Conservation (phyloP, 53 echinoderm and acorn worm species). For the Holothuria leucospilota region DNA sequence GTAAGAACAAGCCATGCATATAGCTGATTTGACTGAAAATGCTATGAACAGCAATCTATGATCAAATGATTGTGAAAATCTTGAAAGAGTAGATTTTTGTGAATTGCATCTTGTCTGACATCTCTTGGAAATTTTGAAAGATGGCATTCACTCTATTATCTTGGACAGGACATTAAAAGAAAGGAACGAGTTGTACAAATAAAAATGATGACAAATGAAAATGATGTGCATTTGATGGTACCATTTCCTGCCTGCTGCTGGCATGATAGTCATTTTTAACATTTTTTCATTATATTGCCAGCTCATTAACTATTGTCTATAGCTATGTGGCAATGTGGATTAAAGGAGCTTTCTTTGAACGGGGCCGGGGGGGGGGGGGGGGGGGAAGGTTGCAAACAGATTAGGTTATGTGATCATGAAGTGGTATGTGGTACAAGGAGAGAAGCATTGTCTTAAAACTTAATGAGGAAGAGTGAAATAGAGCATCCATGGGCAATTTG, state of each 20-base stretch:
- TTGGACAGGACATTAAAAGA: no score
- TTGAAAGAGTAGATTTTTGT: no score
- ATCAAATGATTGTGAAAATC: no score
- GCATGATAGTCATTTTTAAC: background rate
- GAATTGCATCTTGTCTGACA: no score
- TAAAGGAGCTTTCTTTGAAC: background rate
- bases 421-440: constrained; percentile 3
- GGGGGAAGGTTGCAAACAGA: constrained; percentile 1
- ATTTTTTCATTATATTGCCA: background rate
- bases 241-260: background rate
- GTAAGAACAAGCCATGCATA: no score
- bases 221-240: no score
- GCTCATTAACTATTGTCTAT: background rate
- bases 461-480: background rate
- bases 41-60: no score
- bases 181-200: no score
- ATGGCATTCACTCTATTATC: no score
- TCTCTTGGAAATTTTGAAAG: no score
- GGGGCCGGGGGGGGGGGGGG: background rate
- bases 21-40: no score
- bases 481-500: background rate
- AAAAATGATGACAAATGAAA: no score
- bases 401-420: constrained; percentile 17
- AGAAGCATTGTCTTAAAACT: background rate
- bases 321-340: background rate